A percentile compares a stretch with the other conserved stretches of the same genome.
These are phyloP conservation scores for Artemia sp. DNA, from an alignment of 2,888 invertebrate genomes.

Conservation along the genomic window DNA sequence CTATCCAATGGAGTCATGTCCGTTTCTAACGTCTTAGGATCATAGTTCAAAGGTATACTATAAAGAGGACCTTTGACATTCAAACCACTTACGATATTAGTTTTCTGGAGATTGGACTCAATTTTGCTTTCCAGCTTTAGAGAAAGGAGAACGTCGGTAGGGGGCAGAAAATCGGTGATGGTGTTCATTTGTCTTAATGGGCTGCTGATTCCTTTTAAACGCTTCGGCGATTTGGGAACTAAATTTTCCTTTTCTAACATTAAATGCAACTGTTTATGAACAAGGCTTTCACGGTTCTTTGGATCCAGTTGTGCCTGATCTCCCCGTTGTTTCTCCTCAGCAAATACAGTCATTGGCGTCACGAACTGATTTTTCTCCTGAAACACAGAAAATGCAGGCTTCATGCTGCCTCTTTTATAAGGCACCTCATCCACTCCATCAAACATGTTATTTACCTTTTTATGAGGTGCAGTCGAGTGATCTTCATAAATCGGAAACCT, in stretches of 20 bases:
- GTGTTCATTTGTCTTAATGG: not conserved
- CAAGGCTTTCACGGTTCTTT: no score
- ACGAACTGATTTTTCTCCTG: no score
- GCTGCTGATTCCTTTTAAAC: slow-evolving; percentile 6
- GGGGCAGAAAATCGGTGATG: not conserved
- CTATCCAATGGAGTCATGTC: not conserved
- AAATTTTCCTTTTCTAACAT: not conserved
- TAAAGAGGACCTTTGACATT: not conserved
- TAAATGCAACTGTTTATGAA: no score
- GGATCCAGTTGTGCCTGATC: no score
- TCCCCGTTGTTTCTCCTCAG: no score
- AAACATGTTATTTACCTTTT: no score
- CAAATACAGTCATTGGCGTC: no score
- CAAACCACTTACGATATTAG: not conserved
- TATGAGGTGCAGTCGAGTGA: no score
- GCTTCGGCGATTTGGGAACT: not conserved
- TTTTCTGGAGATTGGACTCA: not conserved
- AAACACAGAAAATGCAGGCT: no score
- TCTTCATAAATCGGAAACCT: no score
- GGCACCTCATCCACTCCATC: no score
- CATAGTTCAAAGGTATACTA: not conserved
- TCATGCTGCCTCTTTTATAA: no score
- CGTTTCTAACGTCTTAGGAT: not conserved
- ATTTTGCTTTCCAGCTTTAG: not conserved
- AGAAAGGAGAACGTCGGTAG: not conserved